phyloP scores from a whole-genome alignment of 1,140 invertebrate genomes.

The Elysia chlorotica region DNA sequence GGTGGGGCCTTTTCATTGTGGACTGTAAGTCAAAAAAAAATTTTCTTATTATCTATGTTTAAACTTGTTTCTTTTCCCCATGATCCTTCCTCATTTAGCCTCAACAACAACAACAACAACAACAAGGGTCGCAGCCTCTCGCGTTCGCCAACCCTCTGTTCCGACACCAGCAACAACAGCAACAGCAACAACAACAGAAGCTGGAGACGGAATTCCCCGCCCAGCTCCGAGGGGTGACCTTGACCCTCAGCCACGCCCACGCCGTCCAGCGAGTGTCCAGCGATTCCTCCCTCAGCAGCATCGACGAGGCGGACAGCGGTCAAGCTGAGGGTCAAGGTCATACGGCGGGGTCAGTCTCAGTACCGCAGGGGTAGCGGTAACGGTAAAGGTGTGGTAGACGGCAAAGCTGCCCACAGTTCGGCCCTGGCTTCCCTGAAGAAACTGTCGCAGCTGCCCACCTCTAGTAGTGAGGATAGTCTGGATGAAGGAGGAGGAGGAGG shows the following conservation, averaged over 20 bases:
- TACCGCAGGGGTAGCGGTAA: too few species aligned
- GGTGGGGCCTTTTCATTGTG: too few species aligned
- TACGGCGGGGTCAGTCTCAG: conserved; percentile 26
- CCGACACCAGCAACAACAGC: conserved; percentile 42
- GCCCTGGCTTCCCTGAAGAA: conserved; percentile 40
- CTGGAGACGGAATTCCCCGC: not conserved
- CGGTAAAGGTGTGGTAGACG: too few species aligned
- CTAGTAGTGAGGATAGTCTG: conserved; percentile 45
- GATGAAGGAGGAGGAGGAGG: conserved; percentile 5
- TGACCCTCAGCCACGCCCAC: not conserved
- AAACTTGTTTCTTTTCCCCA: too few species aligned
- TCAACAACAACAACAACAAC: too few species aligned
- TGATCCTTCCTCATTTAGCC: too few species aligned
- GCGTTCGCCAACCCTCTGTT: conserved; percentile 89
- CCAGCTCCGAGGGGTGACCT: too few species aligned
- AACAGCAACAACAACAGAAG: not conserved
- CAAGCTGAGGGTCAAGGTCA: not conserved
- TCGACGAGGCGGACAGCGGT: conserved; percentile 37
- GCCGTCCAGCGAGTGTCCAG: conserved; percentile 11
- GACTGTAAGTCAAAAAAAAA: too few species aligned
- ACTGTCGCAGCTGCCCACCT: conserved; percentile 51
- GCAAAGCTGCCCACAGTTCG: not conserved
- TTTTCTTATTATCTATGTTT: too few species aligned
- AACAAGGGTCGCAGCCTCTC: conserved; percentile 67
- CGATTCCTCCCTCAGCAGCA: conserved; percentile 42